phyloP scores from a whole-genome alignment of 2,113 vertebrate genomes.

The Pica pica region DNA sequence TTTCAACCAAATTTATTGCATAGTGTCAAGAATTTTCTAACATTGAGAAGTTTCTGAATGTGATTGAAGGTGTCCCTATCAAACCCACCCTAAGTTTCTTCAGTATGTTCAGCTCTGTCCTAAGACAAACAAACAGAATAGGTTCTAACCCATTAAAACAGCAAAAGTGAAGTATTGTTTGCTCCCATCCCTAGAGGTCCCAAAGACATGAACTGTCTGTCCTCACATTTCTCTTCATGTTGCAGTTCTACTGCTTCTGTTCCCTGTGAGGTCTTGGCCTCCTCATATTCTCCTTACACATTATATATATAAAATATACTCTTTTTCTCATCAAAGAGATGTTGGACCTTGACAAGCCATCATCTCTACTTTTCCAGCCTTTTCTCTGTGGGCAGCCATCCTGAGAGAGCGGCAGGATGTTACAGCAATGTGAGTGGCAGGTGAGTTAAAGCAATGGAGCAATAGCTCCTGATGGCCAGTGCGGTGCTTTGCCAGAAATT shows the following conservation, averaged over 20 bases:
- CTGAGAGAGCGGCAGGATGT: background rate
- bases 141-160: background rate
- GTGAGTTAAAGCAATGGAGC: background rate
- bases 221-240: background rate
- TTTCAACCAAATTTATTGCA: background rate
- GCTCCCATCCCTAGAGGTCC: background rate
- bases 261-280: background rate
- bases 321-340: background rate
- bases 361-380: background rate
- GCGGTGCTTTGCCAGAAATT: background rate
- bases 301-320: background rate
- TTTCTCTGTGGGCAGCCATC: background rate
- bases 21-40: background rate
- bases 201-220: background rate
- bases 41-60: background rate
- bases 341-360: background rate
- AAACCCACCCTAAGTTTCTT: background rate
- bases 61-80: background rate
- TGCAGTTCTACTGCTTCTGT: background rate
- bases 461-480: background rate
- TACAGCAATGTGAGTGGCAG: rapidly evolving
- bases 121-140: background rate
- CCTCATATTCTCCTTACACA: background rate
- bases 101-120: background rate
- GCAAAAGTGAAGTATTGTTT: background rate